phyloP scores from a whole-genome alignment of 2,113 vertebrate species.

The Ctenodactylus gundi region DNA sequence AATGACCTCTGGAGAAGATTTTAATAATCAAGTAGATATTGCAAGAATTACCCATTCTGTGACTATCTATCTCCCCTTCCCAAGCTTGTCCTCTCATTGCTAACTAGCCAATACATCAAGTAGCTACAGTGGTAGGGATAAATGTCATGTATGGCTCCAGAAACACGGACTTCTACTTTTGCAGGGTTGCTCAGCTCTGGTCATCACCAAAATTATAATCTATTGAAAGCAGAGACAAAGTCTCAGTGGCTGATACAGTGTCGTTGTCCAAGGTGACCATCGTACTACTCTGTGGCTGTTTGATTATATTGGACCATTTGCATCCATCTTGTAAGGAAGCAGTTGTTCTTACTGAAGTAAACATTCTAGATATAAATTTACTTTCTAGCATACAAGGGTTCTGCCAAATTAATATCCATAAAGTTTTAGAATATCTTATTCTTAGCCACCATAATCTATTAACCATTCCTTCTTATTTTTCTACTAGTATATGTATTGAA shows the following conservation, averaged over 20 bases:
- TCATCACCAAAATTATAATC: neutral
- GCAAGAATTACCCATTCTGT: neutral
- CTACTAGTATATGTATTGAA: neutral
- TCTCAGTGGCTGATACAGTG: too few species aligned
- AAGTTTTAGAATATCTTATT: neutral
- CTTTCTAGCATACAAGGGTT: neutral
- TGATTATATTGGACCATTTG: neutral
- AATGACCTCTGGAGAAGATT: neutral
- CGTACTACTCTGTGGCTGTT: neutral
- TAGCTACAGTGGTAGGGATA: neutral
- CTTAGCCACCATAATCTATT: neutral
- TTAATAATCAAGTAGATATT: neutral
- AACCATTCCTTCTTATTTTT: neutral
- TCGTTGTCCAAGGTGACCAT: neutral
- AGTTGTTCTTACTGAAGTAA: neutral
- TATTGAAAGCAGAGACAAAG: neutral
- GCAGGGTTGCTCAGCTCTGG: neutral
- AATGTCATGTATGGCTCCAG: neutral
- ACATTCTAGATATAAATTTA: neutral
- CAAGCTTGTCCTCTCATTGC: neutral
- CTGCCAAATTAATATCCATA: neutral
- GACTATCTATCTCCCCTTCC: neutral
- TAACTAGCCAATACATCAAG: neutral
- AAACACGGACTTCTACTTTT: neutral
- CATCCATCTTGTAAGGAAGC: neutral